Percentiles rank a stretch among this genome's conserved stretches.
These are phyloP conservation scores for Ectemnius cavifrons DNA, from an alignment of 2,888 invertebrate species.

Conservation along the genomic window DNA sequence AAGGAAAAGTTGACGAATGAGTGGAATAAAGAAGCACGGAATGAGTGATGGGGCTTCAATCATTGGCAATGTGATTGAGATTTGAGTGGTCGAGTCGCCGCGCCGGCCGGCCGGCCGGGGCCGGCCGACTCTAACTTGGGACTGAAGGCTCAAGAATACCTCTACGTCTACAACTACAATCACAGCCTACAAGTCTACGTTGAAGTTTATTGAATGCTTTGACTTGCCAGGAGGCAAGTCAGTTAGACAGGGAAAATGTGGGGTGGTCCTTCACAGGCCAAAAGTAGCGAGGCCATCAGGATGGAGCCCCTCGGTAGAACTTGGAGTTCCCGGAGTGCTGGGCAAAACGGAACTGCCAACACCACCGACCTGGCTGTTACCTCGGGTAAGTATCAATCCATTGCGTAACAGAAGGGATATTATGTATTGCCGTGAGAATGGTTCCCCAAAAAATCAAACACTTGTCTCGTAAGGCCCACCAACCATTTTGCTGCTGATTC, in stretches of 20 bases:
- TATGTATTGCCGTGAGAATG: too few species aligned
- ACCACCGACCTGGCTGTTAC: slow-evolving; percentile 65
- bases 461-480: background rate
- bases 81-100: too few species aligned
- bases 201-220: background rate
- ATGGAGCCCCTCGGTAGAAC: slow-evolving; percentile 74
- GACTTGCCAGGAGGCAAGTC: background rate
- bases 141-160: too few species aligned
- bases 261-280: slow-evolving; percentile 60
- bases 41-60: too few species aligned
- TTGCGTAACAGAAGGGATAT: slow-evolving; percentile 7
- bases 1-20: too few species aligned
- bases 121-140: too few species aligned
- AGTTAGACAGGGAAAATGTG: slow-evolving; percentile 51
- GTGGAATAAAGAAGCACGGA: too few species aligned
- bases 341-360: slow-evolving; percentile 75
- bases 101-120: too few species aligned
- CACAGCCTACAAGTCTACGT: too few species aligned
- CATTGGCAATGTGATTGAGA: too few species aligned
- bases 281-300: slow-evolving; percentile 75
- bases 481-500: background rate
- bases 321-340: slow-evolving; percentile 72
- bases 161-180: too few species aligned
- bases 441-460: too few species aligned
- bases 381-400: slow-evolving; percentile 46